Conservation (phyloP, 2,113 vertebrate species). For the Nannospalax galili region DNA sequence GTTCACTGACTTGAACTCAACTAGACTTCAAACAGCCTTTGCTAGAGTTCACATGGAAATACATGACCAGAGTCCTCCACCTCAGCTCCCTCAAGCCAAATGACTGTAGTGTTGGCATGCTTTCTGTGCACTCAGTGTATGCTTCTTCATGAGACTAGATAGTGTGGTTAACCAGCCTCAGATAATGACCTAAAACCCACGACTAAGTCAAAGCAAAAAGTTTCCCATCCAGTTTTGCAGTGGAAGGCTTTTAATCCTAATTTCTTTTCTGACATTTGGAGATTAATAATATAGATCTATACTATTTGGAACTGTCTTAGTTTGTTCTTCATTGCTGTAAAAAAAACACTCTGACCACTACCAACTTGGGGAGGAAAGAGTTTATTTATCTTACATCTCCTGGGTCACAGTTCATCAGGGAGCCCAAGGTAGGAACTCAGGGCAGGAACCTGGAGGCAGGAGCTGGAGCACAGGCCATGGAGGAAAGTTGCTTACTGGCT, state of each 20-base stretch:
- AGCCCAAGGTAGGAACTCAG: too few relatives aligned
- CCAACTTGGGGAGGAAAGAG: too few relatives aligned
- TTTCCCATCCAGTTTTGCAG: conserved; percentile 1
- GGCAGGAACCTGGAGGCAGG: too few relatives aligned
- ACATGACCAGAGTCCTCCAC: neutral
- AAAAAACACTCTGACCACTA: too few relatives aligned
- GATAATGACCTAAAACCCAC: neutral
- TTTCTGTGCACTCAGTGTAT: neutral
- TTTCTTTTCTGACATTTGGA: conserved; percentile 60
- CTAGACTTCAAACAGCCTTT: neutral
- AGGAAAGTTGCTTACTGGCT: too few relatives aligned
- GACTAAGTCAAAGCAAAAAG: conserved; percentile 21
- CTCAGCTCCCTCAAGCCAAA: neutral
- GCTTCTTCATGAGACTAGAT: neutral
- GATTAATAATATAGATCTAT: conserved; percentile 68
- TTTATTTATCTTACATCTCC: too few relatives aligned
- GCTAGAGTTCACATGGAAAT: neutral
- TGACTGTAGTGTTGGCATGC: neutral
- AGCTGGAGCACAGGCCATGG: too few relatives aligned
- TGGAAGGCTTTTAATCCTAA: conserved; percentile 47
- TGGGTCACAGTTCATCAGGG: too few relatives aligned
- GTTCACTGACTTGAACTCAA: too few relatives aligned
- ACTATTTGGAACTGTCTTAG: conserved; percentile 58
- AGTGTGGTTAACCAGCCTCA: neutral
- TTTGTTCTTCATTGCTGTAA: too few relatives aligned